Evolutionary conservation across 92 coral and sea anemone genomes (phyloP).

Genomic region (Epizoanthus illoricatus): DNA sequence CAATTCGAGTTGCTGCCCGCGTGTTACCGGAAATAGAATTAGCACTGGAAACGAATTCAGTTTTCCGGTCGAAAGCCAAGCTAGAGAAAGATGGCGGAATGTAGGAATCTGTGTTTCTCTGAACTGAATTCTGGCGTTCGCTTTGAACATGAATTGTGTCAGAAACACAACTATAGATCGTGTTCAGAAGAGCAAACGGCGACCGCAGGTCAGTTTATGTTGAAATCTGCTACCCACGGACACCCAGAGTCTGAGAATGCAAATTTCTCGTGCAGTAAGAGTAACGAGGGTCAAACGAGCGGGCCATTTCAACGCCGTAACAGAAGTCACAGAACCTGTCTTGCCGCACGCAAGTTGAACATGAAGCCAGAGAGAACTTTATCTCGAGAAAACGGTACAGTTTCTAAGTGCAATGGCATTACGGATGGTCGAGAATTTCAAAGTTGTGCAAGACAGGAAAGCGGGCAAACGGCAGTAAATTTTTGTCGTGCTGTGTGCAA

Average conservation of each 20-base stretch:
- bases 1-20: background rate
- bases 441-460: background rate
- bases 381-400: background rate
- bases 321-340: slow-evolving; percentile 28
- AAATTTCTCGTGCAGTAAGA: slow-evolving; percentile 9
- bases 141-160: slow-evolving; percentile 14
- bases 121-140: slow-evolving; percentile 13
- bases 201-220: slow-evolving; percentile 28
- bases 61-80: slow-evolving; percentile 8
- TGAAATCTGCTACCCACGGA: slow-evolving; percentile 26
- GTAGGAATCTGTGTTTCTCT: slow-evolving; percentile 7
- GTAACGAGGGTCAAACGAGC: slow-evolving; percentile 15
- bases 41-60: slow-evolving; percentile 32
- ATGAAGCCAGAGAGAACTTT: slow-evolving; percentile 29
- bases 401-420: background rate
- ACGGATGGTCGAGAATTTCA: slow-evolving; percentile 8
- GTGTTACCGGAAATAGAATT: slow-evolving; percentile 38
- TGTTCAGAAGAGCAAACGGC: slow-evolving; percentile 24
- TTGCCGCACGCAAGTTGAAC: slow-evolving; percentile 41
- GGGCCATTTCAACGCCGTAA: slow-evolving; percentile 45
- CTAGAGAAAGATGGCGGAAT: slow-evolving; percentile 26
- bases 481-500: slow-evolving; percentile 16
- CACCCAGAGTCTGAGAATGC: background rate
- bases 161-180: background rate
- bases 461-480: background rate